Base-by-base conservation (phyloP, 2,797 vertebrate species). In the Pangasius sanitwongsei region DNA sequence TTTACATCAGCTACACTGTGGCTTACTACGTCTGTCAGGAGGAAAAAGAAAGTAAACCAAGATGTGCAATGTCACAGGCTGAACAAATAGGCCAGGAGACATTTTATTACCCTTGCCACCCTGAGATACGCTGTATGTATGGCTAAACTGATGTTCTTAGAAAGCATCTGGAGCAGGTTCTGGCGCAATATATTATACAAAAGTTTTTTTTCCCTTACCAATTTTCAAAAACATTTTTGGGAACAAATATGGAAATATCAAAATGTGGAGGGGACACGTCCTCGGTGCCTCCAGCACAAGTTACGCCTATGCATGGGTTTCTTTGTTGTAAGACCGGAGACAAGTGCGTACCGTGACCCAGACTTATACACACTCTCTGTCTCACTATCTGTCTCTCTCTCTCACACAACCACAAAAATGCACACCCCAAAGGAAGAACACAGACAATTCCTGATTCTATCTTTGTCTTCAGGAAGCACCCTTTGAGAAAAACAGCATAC, bases 401-500 rank as follows among this genome's bases (percentile, higher is more conserved):
- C n/a, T 53, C 65, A 34, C 83, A 85, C 44, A 50, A 53, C 25
- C 50, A 87, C 28, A 65, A 78, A 88, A 77, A 86, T 55, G 72
- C 70, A 86, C 20, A 77, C 6, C 57, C 23, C 57, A 67, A 63
- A 72, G 69, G 57, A 83, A 53, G 55, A 67, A 53, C 67, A 77
- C 74, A 87, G 88, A 89, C 81, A 48, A 77, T 87, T 85, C 87
- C 48, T 61, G 82, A 83, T 85, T 77, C 44, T 59, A 86, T 88
- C 74, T 90, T 65, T 88, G 89, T 85, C 87, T 82, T 86, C 83
- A 89, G 91, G 87, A 92, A 91, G 80, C 74, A 57, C 50, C 48
- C 67, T 88, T 85, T 84, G 28, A 85, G 48, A 80, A 88, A 78
- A 88, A 78, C 55, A 75, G n/a, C 28, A 16, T 11, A 67, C 75